phyloP scores from a whole-genome alignment of 2,888 invertebrate genomes.

The Psylliodes chrysocephalus region DNA sequence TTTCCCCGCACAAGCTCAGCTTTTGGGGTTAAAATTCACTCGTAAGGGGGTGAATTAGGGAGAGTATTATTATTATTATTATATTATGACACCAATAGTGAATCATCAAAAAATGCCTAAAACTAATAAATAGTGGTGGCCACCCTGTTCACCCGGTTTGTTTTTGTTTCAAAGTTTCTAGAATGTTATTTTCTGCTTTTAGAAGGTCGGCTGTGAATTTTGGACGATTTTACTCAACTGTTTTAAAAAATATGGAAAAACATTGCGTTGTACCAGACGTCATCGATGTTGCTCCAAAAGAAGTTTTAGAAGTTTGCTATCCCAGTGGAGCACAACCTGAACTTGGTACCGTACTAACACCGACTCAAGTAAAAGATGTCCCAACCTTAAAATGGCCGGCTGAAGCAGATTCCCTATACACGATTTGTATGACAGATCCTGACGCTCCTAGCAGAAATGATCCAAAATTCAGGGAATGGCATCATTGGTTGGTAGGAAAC shows the following conservation, averaged over 20 bases:
- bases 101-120: too few relatives aligned
- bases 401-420: conserved; percentile 65
- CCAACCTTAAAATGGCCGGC: conserved; percentile 68
- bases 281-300: conserved; percentile 54
- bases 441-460: conserved; percentile 87
- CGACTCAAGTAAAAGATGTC: conserved; percentile 55
- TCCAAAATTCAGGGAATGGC: conserved; percentile 87
- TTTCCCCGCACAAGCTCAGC: too few relatives aligned
- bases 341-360: conserved; percentile 54
- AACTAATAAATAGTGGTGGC: too few relatives aligned
- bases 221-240: conserved; percentile 43
- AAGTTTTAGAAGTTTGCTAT: conserved; percentile 51
- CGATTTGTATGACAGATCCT: conserved; percentile 75
- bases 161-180: too few relatives aligned
- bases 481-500: conserved; percentile 91
- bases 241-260: conserved; percentile 54
- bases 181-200: neutral
- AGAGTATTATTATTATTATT: too few relatives aligned
- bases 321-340: conserved; percentile 53
- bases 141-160: too few relatives aligned
- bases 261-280: conserved; percentile 59
- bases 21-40: too few relatives aligned
- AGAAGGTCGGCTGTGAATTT: conserved; percentile 25
- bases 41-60: too few relatives aligned
- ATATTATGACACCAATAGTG: too few relatives aligned